A percentile compares a stretch with the other conserved stretches of the same genome.
Conservation (phyloP, 2,797 vertebrate genomes). For the Leuciscus waleckii region DNA sequence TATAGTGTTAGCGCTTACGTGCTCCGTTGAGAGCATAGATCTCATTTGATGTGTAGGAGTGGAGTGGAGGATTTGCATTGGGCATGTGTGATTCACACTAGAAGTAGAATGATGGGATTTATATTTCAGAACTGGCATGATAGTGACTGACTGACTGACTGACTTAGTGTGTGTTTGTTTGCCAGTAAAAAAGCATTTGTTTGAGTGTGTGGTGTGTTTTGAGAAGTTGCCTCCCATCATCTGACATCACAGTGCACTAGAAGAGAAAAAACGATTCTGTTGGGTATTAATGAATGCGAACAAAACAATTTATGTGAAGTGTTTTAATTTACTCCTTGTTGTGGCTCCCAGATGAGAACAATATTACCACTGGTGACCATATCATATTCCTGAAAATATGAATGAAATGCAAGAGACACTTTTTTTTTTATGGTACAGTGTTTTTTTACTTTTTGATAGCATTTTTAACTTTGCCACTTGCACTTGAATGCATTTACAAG, state of each 20-base stretch:
- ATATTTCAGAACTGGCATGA: not conserved
- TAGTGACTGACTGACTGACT: not conserved
- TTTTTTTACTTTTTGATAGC: slow-evolving; percentile 48
- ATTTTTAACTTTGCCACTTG: slow-evolving; percentile 28
- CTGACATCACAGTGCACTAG: slow-evolving; percentile 44
- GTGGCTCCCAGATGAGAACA: slow-evolving; percentile 17
- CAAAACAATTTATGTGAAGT: slow-evolving; percentile 17
- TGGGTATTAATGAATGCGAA: slow-evolving; percentile 36
- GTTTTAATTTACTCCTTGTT: slow-evolving; percentile 21
- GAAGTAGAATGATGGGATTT: slow-evolving; percentile 13
- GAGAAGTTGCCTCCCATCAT: slow-evolving; percentile 27
- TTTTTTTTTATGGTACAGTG: slow-evolving; percentile 54
- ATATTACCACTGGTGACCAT: slow-evolving; percentile 37
- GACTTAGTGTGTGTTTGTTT: slow-evolving; percentile 22
- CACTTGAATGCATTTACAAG: slow-evolving; percentile 33
- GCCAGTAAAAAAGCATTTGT: slow-evolving; percentile 14
- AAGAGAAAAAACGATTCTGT: slow-evolving; percentile 7
- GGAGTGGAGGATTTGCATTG: slow-evolving; percentile 27
- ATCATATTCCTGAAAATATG: slow-evolving; percentile 39
- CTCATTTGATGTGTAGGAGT: slow-evolving; percentile 50
- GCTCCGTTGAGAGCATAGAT: not conserved
- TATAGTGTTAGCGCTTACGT: slow-evolving; percentile 43
- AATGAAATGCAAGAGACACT: slow-evolving; percentile 49
- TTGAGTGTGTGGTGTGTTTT: slow-evolving; percentile 32
- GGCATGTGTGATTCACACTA: slow-evolving; percentile 13